A percentile compares a stretch with the other conserved stretches of the same genome.
These are phyloP conservation scores for Laupala kohalensis DNA, from an alignment of 1,140 invertebrate species.

Conservation along the genomic window DNA sequence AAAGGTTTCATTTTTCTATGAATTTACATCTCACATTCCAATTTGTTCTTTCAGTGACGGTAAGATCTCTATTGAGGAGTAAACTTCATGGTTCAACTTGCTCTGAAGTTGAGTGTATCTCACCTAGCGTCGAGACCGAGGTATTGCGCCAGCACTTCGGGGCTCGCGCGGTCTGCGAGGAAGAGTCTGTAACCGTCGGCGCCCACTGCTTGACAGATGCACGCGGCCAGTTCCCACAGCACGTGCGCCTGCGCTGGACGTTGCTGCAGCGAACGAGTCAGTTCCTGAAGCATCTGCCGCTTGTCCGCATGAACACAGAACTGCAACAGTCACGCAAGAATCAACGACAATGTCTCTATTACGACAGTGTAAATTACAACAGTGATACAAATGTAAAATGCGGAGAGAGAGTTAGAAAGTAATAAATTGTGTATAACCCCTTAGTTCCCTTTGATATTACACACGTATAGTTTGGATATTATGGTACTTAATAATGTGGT, in stretches of 20 bases:
- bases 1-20: too few relatives aligned
- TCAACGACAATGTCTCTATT: neutral
- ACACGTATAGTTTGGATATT: too few relatives aligned
- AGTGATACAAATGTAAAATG: neutral
- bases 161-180: conserved; percentile 27
- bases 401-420: neutral
- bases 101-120: neutral
- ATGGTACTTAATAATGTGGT: too few relatives aligned
- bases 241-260: conserved; percentile 37
- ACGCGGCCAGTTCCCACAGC: conserved; percentile 43
- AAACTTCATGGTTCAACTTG: too few relatives aligned
- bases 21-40: too few relatives aligned
- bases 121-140: conserved; percentile 20
- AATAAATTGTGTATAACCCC: too few relatives aligned
- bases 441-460: too few relatives aligned
- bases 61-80: too few relatives aligned
- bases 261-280: conserved; percentile 38
- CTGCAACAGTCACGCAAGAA: conserved; percentile 20
- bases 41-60: too few relatives aligned
- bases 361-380: neutral
- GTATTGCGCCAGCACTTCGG: conserved; percentile 25
- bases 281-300: conserved; percentile 42
- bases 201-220: conserved; percentile 42
- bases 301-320: conserved; percentile 48
- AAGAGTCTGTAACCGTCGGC: conserved; percentile 43